A percentile compares a stretch with the other conserved stretches of the same genome.
phyloP scores from a whole-genome alignment of 2,113 vertebrate genomes.

The Muntiacus reevesi region DNA sequence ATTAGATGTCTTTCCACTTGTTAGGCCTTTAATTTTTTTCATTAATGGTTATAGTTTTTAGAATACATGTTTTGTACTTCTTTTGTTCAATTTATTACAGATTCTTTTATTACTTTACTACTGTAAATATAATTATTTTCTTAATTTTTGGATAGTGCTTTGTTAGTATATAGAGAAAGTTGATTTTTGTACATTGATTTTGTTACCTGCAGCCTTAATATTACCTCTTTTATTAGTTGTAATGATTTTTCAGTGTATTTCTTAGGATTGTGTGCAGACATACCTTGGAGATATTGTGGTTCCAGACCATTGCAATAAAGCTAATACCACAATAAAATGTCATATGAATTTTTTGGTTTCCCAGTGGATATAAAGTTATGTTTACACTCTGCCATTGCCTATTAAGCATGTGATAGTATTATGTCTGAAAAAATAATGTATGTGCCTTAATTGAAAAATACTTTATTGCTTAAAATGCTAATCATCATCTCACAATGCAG shows the following conservation, averaged over 20 bases:
- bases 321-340: neutral
- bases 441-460: neutral
- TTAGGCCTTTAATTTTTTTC: neutral
- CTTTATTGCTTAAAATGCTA: neutral
- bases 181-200: neutral
- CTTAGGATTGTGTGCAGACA: neutral
- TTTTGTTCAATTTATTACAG: neutral
- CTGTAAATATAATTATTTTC: neutral
- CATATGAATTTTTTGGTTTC: neutral
- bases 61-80: neutral
- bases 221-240: neutral
- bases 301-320: neutral
- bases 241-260: neutral
- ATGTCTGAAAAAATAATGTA: neutral
- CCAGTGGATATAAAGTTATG: neutral
- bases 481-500: neutral
- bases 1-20: neutral
- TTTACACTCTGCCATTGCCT: neutral
- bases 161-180: neutral
- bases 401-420: neutral
- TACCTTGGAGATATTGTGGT: neutral
- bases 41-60: neutral
- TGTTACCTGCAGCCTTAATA: neutral
- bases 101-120: neutral
- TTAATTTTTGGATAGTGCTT: neutral